Evolutionary conservation across 2,888 invertebrate species (phyloP).

Genomic region (Andrena fulva): DNA sequence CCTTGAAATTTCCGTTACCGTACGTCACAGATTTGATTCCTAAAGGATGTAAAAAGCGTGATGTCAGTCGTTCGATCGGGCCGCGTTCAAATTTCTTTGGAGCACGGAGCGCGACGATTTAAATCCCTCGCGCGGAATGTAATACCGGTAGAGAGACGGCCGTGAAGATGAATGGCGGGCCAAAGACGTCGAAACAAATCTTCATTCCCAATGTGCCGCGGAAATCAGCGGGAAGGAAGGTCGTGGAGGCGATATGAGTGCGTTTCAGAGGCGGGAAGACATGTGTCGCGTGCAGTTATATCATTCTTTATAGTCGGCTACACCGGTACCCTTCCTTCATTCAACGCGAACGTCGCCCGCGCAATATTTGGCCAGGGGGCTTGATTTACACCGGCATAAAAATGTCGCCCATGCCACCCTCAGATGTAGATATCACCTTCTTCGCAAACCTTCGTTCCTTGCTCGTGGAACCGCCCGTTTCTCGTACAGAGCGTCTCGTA

Average conservation of each 20-base stretch:
- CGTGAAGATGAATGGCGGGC: slow-evolving; percentile 26
- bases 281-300: slow-evolving; percentile 84
- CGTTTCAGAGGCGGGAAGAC: slow-evolving; percentile 77
- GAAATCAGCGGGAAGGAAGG: slow-evolving; percentile 42
- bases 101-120: slow-evolving; percentile 35
- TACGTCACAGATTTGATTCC: slow-evolving; percentile 1
- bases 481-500: not conserved
- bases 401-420: slow-evolving; percentile 55
- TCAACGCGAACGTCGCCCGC: slow-evolving; percentile 69
- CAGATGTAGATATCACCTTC: slow-evolving; percentile 55
- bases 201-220: slow-evolving; percentile 76
- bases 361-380: slow-evolving; percentile 79
- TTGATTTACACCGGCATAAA: slow-evolving; percentile 84
- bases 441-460: slow-evolving; percentile 5
- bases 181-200: slow-evolving; percentile 78
- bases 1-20: slow-evolving; percentile 8
- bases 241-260: slow-evolving; percentile 61
- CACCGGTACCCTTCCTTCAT: slow-evolving; percentile 70
- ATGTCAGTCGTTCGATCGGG: slow-evolving; percentile 14
- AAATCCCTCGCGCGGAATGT: slow-evolving; percentile 45
- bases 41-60: not conserved
- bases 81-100: slow-evolving; percentile 4
- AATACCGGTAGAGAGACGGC: slow-evolving; percentile 17
- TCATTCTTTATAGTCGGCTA: slow-evolving; percentile 83
- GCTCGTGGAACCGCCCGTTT: slow-evolving; percentile 29